Evolutionary conservation across 2,797 vertebrate species (phyloP).

Genomic region (Sebastes trivittatus): DNA sequence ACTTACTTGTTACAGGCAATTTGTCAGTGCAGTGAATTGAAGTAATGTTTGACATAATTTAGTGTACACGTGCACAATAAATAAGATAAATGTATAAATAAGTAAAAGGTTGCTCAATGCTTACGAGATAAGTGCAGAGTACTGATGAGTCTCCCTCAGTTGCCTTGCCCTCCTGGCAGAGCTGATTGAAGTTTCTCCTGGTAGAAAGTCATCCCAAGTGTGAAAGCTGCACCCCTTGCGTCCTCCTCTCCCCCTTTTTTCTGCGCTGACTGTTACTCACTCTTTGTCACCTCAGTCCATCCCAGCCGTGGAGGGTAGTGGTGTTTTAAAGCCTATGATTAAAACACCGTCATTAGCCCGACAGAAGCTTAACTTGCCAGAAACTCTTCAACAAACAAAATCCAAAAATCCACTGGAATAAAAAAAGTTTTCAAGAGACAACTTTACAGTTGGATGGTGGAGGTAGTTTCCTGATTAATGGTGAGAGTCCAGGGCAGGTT

Average conservation of each 20-base stretch:
- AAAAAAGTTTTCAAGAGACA: slow-evolving; percentile 31
- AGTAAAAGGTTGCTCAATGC: slow-evolving; percentile 36
- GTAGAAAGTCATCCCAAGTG: slow-evolving; percentile 78
- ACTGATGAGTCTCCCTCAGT: slow-evolving; percentile 69
- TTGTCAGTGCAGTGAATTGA: neutral
- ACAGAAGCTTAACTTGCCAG: slow-evolving; percentile 36
- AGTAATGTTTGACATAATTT: neutral
- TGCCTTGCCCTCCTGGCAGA: slow-evolving; percentile 68
- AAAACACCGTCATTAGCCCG: slow-evolving; percentile 52
- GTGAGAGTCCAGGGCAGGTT: slow-evolving; percentile 60
- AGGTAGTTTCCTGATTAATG: slow-evolving; percentile 60
- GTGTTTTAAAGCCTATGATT: slow-evolving; percentile 50
- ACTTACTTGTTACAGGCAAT: neutral
- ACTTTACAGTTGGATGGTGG: slow-evolving; percentile 29
- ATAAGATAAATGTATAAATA: neutral
- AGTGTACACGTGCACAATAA: neutral
- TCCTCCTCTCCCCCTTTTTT: slow-evolving; percentile 44
- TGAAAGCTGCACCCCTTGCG: slow-evolving; percentile 43
- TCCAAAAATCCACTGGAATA: slow-evolving; percentile 42
- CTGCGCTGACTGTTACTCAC: slow-evolving; percentile 37
- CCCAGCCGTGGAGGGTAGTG: slow-evolving; percentile 37
- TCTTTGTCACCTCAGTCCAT: slow-evolving; percentile 67
- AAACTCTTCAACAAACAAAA: slow-evolving; percentile 46
- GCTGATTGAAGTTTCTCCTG: slow-evolving; percentile 66
- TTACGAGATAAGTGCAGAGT: slow-evolving; percentile 70